A percentile compares a stretch with the other conserved stretches of the same genome.
Conservation (phyloP, 2,888 invertebrate species). For the Synanthedon formicaeformis region DNA sequence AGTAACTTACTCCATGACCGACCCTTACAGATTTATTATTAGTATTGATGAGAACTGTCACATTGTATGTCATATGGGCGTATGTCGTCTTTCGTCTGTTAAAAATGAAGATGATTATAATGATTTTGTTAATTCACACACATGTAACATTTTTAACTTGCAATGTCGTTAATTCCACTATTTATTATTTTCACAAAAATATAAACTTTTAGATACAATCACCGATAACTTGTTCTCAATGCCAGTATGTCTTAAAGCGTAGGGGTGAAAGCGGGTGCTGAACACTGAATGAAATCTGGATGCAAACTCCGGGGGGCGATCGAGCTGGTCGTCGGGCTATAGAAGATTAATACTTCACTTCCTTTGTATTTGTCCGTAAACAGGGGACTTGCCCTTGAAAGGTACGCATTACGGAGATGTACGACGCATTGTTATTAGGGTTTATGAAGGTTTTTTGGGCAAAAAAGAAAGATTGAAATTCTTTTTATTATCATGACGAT, state of each 20-base stretch:
- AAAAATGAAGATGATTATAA: too few relatives aligned
- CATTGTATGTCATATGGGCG: too few relatives aligned
- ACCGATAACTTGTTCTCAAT: too few relatives aligned
- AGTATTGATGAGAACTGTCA: too few relatives aligned
- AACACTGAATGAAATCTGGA: conserved; percentile 33
- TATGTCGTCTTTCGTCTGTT: too few relatives aligned
- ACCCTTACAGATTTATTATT: too few relatives aligned
- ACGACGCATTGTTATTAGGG: conserved; percentile 43
- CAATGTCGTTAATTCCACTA: too few relatives aligned
- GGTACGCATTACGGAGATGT: conserved; percentile 4
- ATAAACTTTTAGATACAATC: too few relatives aligned
- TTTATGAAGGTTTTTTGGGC: conserved; percentile 16
- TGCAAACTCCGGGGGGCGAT: conserved; percentile 55
- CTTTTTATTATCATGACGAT: not conserved
- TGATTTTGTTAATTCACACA: too few relatives aligned
- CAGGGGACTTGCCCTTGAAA: conserved; percentile 15
- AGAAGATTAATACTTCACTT: conserved; percentile 62
- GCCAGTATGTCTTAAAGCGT: not conserved
- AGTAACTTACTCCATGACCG: too few relatives aligned
- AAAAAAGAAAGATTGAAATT: not conserved
- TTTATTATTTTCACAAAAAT: too few relatives aligned
- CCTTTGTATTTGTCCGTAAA: conserved; percentile 47
- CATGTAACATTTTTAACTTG: too few relatives aligned
- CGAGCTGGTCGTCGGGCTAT: conserved; percentile 38
- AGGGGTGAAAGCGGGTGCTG: not conserved